These are phyloP conservation scores for Podargus strigoides DNA, from an alignment of 2,797 vertebrate genomes.

Conservation along the genomic window DNA sequence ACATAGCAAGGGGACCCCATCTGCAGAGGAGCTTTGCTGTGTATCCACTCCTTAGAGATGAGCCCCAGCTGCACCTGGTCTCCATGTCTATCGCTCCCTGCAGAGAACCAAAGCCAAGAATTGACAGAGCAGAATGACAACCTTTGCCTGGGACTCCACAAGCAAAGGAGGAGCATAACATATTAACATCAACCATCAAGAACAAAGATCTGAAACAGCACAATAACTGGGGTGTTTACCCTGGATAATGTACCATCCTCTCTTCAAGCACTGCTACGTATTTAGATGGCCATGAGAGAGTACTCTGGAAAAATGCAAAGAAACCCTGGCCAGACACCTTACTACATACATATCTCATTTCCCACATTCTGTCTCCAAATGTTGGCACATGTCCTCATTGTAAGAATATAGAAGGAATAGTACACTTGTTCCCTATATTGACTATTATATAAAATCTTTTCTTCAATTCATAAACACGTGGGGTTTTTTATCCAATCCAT, in stretches of 20 bases:
- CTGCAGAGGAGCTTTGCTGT: not conserved
- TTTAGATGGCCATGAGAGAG: not conserved
- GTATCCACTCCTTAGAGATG: not conserved
- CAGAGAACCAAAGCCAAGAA: not conserved
- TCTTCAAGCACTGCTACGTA: not conserved
- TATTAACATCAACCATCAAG: not conserved
- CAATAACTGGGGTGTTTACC: not conserved
- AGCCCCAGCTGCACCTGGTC: not conserved
- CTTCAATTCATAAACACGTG: not conserved
- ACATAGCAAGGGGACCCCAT: not conserved
- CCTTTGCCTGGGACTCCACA: not conserved
- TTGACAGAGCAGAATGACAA: not conserved
- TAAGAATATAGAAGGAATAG: not conserved
- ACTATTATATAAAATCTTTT: not conserved
- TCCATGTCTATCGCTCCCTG: not conserved
- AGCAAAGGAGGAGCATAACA: not conserved
- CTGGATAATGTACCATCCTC: not conserved
- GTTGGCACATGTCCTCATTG: accelerated
- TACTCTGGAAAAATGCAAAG: not conserved
- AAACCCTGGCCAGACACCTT: not conserved
- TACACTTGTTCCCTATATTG: not conserved
- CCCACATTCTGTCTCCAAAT: not conserved
- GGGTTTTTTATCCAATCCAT: not conserved
- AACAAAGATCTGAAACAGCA: not conserved
- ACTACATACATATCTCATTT: not conserved